Evolutionary conservation across 1,140 invertebrate species (phyloP), one percentile per base, ranked within the genome.

Genomic region (Solenopsis invicta): DNA sequence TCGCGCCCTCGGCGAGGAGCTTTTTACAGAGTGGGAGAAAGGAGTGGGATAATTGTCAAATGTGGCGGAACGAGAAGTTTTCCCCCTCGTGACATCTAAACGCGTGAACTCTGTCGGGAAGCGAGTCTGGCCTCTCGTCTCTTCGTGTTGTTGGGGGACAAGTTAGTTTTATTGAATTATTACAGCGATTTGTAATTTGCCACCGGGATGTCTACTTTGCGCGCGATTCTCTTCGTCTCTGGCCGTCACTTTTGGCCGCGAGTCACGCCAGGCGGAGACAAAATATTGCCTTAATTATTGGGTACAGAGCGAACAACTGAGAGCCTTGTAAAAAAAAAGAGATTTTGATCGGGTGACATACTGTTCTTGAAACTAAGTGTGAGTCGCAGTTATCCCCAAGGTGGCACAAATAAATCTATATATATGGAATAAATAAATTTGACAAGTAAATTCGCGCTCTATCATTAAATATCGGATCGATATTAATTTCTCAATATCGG

Each of bases 161-260:
- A 29, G 8, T 24, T 48, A 24, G 37, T 81, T 56, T 56, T 29
- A 61, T 82, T 59, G 69, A 50, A 71, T 81, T 56, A 81, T 56
- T 45, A 80, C 34, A 21, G 10, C 69, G 41, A 24, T 74, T 82
- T 56, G 67, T 82, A 72, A 82, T 72, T 61, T 62, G 24, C 29
- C 18, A 9, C n/a, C 52, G 54, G 13, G 18, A 62, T 21, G 13
- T 8, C 29, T 34, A 34, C 8, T 10, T 29, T 16, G 64, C 52
- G 18, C 3, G 10, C 34, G 10, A 41, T 59, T 54, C 48, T 64
- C n/a, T 34, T 71, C 3, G 18, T 45, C 34, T 37, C 4, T 4
- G 6, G 8, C 4, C 12, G 1, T 45, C 13, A 52, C 18, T 56
- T 37, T 74, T 74, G 41, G 4, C n/a, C 12, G 18, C 69, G 12